phyloP scores from a whole-genome alignment of 2,797 vertebrate species.

The Coendou prehensilis region DNA sequence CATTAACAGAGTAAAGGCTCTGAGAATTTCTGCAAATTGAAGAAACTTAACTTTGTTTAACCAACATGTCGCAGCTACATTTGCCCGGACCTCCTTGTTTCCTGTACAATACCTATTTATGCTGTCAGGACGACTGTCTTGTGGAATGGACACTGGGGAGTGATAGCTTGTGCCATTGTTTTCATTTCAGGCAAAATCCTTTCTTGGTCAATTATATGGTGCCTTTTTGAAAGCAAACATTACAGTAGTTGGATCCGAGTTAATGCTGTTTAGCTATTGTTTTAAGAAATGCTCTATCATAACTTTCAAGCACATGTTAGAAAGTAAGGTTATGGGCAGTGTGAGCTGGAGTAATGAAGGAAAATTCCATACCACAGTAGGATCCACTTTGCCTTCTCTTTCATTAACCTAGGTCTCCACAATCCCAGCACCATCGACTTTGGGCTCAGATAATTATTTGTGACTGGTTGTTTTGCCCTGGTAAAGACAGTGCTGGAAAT shows the following conservation, averaged over 20 bases:
- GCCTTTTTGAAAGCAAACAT: background rate
- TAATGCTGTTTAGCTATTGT: background rate
- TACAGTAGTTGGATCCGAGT: background rate
- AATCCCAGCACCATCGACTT: rapidly evolving
- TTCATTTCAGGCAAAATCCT: background rate
- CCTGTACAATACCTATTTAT: background rate
- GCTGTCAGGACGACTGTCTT: background rate
- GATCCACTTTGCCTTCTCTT: background rate
- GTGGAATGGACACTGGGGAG: background rate
- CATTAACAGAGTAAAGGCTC: background rate
- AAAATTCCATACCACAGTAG: background rate
- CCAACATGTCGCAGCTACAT: rapidly evolving
- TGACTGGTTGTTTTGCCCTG: background rate
- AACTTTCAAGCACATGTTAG: background rate
- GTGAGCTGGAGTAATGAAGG: background rate
- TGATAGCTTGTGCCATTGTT: background rate
- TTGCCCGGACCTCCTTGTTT: background rate
- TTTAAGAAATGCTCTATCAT: background rate
- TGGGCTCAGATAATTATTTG: background rate
- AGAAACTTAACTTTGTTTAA: background rate
- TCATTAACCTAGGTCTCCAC: background rate
- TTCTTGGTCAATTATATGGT: background rate
- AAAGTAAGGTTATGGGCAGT: background rate
- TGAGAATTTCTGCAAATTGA: background rate
- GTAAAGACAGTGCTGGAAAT: background rate